Conservation (phyloP, 2,113 vertebrate genomes). For the Tetraodon nigroviridis region DNA sequence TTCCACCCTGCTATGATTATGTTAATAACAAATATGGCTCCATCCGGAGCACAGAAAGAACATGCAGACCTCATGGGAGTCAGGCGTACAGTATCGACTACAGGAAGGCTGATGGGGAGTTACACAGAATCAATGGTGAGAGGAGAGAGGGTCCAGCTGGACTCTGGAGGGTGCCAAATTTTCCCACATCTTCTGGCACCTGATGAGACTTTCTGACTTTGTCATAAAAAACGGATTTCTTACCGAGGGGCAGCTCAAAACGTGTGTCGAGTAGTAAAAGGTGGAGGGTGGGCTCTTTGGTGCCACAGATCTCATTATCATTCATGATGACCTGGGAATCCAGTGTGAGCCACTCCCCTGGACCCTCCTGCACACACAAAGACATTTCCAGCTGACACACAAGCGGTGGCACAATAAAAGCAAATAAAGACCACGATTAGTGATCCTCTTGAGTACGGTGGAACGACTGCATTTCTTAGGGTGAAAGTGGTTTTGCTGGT, state of each 20-base stretch:
- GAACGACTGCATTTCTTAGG: slow-evolving; percentile 11
- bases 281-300: slow-evolving; percentile 96
- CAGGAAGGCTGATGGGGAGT: slow-evolving; percentile 43
- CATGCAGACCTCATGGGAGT: slow-evolving; percentile 30
- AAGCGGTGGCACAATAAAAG: not conserved
- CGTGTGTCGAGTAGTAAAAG: slow-evolving; percentile 92
- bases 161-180: no score
- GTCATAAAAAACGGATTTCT: slow-evolving; percentile 37
- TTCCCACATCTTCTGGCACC: not conserved
- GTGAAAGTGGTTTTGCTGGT: not conserved
- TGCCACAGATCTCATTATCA: slow-evolving; percentile 94
- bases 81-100: slow-evolving; percentile 48
- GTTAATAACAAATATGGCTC: not conserved
- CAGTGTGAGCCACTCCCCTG: slow-evolving; percentile 92
- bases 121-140: slow-evolving; percentile 61
- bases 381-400: not conserved
- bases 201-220: slow-evolving; percentile 7
- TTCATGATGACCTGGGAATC: slow-evolving; percentile 98
- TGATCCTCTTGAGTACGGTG: not conserved
- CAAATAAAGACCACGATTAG: not conserved
- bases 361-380: slow-evolving; percentile 81
- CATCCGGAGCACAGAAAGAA: no score
- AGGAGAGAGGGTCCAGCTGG: slow-evolving; percentile 27
- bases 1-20: slow-evolving; percentile 15
- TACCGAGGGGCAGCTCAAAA: slow-evolving; percentile 94